Base-by-base conservation (phyloP, 2,797 vertebrate species). In the Takifugu ocellatus region DNA sequence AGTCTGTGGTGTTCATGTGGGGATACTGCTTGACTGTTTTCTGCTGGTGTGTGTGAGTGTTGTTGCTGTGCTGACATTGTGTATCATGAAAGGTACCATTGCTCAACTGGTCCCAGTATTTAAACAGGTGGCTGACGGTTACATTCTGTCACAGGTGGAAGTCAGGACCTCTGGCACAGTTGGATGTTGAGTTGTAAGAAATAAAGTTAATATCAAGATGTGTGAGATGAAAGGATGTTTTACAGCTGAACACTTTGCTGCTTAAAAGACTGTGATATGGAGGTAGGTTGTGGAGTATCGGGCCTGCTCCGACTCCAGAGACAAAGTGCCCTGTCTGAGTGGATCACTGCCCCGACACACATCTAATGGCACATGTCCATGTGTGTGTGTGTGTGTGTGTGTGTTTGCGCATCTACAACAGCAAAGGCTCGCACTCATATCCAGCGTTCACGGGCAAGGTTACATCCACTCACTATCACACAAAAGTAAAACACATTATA, bases 71-170 rank as follows among this genome's bases (percentile, higher is more conserved):
- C 15, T 44, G 43, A 16, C 9, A 10, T 7, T 33, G 31, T 33
- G 31, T 33, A 10, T 33, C 2, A 10, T 9, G 9, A 33, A 33
- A 56, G 26, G 63, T 74, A 49, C 72, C 66, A 68, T 61, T 77
- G 72, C 71, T 75, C 55, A 80, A 78, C 42, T n/a, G 8, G 63
- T 59, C 68, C 51, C 36, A 62, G 56, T 57, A 17, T 57, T 75
- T 73, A 76, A 21, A 62, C 54, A 25, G 64, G 58, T 1, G 15
- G 56, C 52, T 59, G 17, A 29, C 36, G 29, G 61, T 62, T 11
- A 26, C 46, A 56, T 56, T 70, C 6, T 57, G 44, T 21, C 21
- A 21, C 21, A 54, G 51, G 36, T 27, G 26, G 12, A 55, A 59
- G 29, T 39, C 11, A 36, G 7, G 15, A 42, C 10, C n/a, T 21